Base-by-base conservation (phyloP, 2,888 invertebrate genomes). In the Pteria penguin region DNA sequence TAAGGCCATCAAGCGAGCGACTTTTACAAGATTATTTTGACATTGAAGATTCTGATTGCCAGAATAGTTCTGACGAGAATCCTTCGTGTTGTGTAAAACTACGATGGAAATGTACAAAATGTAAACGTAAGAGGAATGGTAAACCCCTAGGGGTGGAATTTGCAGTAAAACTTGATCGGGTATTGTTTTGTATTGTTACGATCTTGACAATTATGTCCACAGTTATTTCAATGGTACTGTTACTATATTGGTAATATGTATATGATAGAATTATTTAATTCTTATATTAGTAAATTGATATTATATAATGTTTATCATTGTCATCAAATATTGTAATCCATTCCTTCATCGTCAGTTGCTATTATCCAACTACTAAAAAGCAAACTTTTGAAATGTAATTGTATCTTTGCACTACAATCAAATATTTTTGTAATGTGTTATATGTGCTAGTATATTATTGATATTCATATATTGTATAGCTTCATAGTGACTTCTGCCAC, bases 181-280 rank as follows among this genome's bases (percentile, higher is more conserved):
- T 74, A 0, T 67, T 84, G 27, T 84, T 86, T 71, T 83, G 84
- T 81, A 72, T 84, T 8, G 84, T 86, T 52, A 76, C 72, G 1
- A 55, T 76, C 8, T 58, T 76, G 22, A 76, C 76, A 8, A 33
- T 76, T 22, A 33, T 62, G n/a, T 76, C 76, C 4, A 76, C 76
- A 8, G 60, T 67, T 18, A 54, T 76, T 31, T 63, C 67, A 18
- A 76, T 76, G 72, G 32, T 76, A 33, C 52, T 76, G 22, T 29
- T 76, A 32, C 58, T 76, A 18, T 67, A 76, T 24, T 76, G 67
- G 71, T 66, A 63, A 67, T 14, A 5, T 36, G 14, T 36, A 11
- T 36, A 14, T 36, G 45, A 36, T n/a, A n/a, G n/a, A n/a, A n/a
- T n/a, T n/a, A n/a, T n/a, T n/a, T n/a, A n/a, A n/a, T n/a, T n/a